Percentiles rank a stretch among this genome's conserved stretches.
Conservation (phyloP, 2,113 vertebrate species). For the Zootoca vivipara region DNA sequence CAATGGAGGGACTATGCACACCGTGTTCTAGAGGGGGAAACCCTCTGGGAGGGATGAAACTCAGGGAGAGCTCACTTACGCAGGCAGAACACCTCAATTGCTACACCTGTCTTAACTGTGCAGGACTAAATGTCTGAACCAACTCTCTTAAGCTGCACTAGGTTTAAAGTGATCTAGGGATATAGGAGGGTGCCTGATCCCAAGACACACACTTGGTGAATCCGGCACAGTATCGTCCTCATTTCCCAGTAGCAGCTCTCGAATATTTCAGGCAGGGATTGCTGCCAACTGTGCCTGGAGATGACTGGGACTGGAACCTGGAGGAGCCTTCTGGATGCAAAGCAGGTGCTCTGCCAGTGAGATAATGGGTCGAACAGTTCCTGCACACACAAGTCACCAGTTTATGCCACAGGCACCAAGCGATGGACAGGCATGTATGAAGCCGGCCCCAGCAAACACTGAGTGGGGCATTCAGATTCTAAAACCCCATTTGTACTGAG, state of each 20-base stretch:
- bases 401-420: neutral
- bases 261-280: no score
- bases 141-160: neutral
- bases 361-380: no score
- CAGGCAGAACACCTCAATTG: neutral
- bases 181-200: no score
- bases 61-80: neutral
- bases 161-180: neutral
- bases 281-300: no score
- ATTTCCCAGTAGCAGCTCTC: no score
- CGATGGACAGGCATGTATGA: neutral
- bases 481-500: no score
- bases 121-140: neutral
- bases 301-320: no score
- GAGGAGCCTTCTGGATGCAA: no score
- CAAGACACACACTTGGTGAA: no score
- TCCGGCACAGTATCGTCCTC: no score
- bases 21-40: constrained; percentile 33
- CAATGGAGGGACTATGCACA: constrained; percentile 58
- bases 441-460: neutral
- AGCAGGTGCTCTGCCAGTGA: no score
- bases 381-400: neutral
- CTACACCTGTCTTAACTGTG: no score
- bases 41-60: neutral
- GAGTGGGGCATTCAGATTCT: neutral